phyloP scores from a whole-genome alignment of 2,797 vertebrate genomes.

The Coranthus polyacanthus region DNA sequence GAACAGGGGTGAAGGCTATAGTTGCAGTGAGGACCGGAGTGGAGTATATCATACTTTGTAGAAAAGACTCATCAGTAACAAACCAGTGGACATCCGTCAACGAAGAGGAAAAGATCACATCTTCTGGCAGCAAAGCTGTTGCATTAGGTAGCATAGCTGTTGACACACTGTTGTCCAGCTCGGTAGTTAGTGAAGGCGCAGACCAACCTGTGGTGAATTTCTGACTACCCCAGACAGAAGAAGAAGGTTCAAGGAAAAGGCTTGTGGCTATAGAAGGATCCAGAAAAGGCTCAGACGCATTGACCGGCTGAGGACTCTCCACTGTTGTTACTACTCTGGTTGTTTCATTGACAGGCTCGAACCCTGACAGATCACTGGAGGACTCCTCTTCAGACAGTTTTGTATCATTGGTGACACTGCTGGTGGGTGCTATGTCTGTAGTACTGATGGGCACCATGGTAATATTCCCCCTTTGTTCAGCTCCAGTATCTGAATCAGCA shows the following conservation, averaged over 20 bases:
- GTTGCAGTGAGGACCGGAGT: conserved; percentile 64
- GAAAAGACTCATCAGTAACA: conserved; percentile 73
- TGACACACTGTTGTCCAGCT: conserved; percentile 43
- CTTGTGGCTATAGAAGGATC: conserved; percentile 71
- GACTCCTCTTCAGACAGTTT: conserved; percentile 72
- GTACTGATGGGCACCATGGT: conserved; percentile 59
- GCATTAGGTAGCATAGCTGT: conserved; percentile 57
- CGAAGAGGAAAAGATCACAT: conserved; percentile 50
- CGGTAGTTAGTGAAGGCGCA: conserved; percentile 50
- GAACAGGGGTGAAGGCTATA: conserved; percentile 37
- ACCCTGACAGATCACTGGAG: conserved; percentile 75
- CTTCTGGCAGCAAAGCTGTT: conserved; percentile 65
- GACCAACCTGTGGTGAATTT: conserved; percentile 79
- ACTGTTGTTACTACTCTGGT: conserved; percentile 52
- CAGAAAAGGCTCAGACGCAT: conserved; percentile 77
- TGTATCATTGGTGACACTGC: conserved; percentile 50
- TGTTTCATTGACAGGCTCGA: conserved; percentile 71
- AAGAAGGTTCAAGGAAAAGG: conserved; percentile 64
- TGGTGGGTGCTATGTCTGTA: conserved; percentile 63
- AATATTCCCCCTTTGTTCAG: conserved; percentile 76
- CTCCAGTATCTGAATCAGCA: conserved; percentile 41
- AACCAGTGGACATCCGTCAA: conserved; percentile 79
- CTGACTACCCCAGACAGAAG: conserved; percentile 75
- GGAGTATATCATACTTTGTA: conserved; percentile 49
- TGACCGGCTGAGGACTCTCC: conserved; percentile 57